Evolutionary conservation across 2,888 invertebrate species (phyloP).

Genomic region (Xestia rhomboidea): DNA sequence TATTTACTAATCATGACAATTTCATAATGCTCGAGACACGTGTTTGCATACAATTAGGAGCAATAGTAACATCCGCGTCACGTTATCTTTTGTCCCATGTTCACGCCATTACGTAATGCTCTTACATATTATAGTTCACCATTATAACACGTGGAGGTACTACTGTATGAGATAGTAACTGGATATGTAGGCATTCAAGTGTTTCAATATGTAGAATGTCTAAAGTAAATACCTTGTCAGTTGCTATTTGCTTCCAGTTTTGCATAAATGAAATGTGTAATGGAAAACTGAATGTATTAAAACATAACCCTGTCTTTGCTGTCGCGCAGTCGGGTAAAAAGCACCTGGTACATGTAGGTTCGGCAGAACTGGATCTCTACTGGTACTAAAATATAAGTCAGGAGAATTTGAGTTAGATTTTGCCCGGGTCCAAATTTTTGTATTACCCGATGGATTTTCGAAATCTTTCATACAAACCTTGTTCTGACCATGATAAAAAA

Average conservation of each 20-base stretch:
- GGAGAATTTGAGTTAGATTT: neutral
- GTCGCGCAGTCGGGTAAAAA: neutral
- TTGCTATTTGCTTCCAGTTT: conserved; percentile 26
- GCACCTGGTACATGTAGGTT: neutral
- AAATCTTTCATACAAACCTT: too few species aligned
- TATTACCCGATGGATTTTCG: neutral
- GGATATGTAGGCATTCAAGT: conserved; percentile 21
- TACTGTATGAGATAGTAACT: conserved; percentile 22
- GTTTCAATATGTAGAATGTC: conserved; percentile 31
- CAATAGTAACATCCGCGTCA: conserved; percentile 27
- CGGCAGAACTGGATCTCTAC: neutral
- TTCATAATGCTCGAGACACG: conserved; percentile 15
- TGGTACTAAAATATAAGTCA: neutral
- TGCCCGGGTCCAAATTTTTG: neutral
- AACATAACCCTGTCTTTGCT: neutral
- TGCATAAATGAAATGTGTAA: conserved; percentile 1
- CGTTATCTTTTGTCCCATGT: conserved; percentile 47
- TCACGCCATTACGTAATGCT: conserved; percentile 34
- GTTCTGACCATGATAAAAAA: neutral
- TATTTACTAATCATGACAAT: conserved; percentile 23
- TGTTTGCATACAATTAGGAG: conserved; percentile 60
- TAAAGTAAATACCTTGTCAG: conserved; percentile 20
- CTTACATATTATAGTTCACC: conserved; percentile 22
- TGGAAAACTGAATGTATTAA: conserved; percentile 1
- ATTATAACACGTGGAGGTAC: conserved; percentile 17